These are phyloP conservation scores for Quiscalus mexicanus DNA, from an alignment of 2,113 vertebrate genomes.

Conservation along the genomic window DNA sequence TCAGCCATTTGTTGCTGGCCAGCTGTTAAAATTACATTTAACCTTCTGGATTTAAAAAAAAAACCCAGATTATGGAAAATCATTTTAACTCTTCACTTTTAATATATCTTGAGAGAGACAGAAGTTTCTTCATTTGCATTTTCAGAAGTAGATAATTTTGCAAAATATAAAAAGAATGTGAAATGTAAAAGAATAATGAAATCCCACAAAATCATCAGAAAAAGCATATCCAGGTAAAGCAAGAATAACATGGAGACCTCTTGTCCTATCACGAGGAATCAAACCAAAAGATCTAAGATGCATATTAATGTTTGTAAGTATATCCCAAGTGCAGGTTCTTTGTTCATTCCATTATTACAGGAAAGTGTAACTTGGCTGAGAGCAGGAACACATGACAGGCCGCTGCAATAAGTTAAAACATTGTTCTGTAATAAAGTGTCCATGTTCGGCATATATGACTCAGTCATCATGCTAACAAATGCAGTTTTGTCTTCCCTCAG, in stretches of 20 bases:
- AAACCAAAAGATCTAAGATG: neutral
- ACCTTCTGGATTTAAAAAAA: neutral
- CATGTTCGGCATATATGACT: neutral
- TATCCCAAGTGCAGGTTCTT: neutral
- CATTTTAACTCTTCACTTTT: neutral
- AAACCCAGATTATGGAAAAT: neutral
- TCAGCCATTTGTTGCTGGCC: neutral
- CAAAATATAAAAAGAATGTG: neutral
- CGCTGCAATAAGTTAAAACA: neutral
- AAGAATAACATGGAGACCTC: neutral
- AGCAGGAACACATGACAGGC: neutral
- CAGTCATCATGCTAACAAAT: neutral
- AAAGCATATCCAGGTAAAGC: neutral
- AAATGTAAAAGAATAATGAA: neutral
- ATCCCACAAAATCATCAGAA: neutral
- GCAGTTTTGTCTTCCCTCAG: too few species aligned
- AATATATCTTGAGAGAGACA: neutral
- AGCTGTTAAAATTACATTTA: neutral
- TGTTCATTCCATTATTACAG: neutral
- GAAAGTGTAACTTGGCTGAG: neutral
- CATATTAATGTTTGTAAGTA: neutral
- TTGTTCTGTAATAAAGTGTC: neutral
- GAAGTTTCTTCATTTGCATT: neutral
- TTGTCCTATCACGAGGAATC: neutral
- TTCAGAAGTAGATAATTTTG: neutral